Evolutionary conservation across 2,888 invertebrate genomes (phyloP), one percentile per base, ranked within the genome.

Genomic region (Dione vanillae): DNA sequence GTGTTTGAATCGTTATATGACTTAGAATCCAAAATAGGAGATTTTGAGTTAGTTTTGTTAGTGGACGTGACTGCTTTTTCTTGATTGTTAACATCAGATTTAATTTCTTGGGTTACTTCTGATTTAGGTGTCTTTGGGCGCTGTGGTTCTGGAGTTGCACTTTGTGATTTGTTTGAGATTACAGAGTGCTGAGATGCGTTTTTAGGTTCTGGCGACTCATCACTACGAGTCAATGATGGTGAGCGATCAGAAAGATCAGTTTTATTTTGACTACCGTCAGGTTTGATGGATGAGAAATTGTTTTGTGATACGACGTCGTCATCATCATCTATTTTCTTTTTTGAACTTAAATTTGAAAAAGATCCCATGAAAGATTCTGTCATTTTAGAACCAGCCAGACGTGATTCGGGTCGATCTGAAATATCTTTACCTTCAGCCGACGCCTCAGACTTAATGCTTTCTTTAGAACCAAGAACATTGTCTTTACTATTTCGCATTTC

Each of bases 121-220:
- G 74, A 74, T 80, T 92, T 92, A 43, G 92, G 89, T 43, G 90
- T 90, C 78, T 91, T 93, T 27, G 91, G 88, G 69, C 88, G 85
- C 49, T 83, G 84, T n/a, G 83, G 82, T 76, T 92, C 93, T 62
- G 87, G 86, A 12, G 85, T 85, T 41, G 75, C 78, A 72, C 77
- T 85, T 71, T 88, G 87, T 10, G 87, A 77, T 79, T 88, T 91
- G 35, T 82, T 85, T 35, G 83, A 78, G 58, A 78, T 67, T 19
- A 77, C 78, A 45, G 85, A 79, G 75, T 77, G 85, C 67, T 83
- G 81, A n/a, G 85, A 76, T 35, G 76, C 71, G 74, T 85, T 86
- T 78, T 90, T 92, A 41, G 87, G 89, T 74, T 93, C 93, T 35
- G 93, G 93, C 45, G 93, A 94, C 70, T 93, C 94, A 79, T 93